A percentile compares a stretch with the other conserved stretches of the same genome.
phyloP scores from a whole-genome alignment of 2,888 invertebrate species.

The Aspidapion aeneum region DNA sequence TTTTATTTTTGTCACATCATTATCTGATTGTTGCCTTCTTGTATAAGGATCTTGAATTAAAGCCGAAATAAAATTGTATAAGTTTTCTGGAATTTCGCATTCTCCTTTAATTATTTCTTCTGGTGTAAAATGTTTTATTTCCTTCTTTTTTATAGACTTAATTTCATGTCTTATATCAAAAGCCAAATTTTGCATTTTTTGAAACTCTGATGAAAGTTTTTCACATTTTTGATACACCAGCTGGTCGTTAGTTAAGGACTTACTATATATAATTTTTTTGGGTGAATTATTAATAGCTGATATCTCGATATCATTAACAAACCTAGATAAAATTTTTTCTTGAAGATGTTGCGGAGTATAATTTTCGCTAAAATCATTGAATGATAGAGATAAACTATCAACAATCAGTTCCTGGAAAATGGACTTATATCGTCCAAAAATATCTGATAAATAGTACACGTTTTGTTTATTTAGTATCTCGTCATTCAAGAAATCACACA shows the following conservation, averaged over 20 bases:
- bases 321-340: neutral
- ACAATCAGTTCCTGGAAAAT: too few species aligned
- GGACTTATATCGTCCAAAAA: too few species aligned
- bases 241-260: neutral
- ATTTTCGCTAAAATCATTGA: neutral
- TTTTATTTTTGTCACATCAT: neutral
- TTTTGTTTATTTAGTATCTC: neutral
- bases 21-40: neutral
- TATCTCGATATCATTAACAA: neutral
- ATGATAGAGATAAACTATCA: too few species aligned
- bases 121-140: neutral
- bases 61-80: neutral
- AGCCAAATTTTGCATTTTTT: neutral
- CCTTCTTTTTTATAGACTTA: neutral
- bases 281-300: neutral
- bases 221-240: neutral
- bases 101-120: neutral
- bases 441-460: too few species aligned
- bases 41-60: neutral
- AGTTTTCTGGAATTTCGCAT: constrained; percentile 2
- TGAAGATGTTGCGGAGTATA: neutral
- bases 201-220: neutral
- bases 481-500: neutral
- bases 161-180: neutral
- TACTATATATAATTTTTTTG: neutral